phyloP scores from a whole-genome alignment of 2,797 vertebrate genomes.

The Borostomias antarcticus region DNA sequence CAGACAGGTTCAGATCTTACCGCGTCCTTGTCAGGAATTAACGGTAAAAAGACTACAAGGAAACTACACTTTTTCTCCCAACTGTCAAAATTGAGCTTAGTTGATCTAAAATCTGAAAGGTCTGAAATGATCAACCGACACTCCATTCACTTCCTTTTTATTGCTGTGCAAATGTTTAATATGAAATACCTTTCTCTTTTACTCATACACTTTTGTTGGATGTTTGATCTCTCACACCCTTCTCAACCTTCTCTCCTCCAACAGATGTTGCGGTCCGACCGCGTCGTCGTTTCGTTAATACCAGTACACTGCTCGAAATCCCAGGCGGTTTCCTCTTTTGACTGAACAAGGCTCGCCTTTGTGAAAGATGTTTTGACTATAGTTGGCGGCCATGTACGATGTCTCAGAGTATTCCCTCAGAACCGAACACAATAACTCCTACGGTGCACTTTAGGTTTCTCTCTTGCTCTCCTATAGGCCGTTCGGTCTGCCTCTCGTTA shows the following conservation, averaged over 20 bases:
- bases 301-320: background rate
- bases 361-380: conserved; percentile 2
- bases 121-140: too few relatives aligned
- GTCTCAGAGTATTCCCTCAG: background rate
- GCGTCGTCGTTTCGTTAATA: background rate
- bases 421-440: background rate
- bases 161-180: background rate
- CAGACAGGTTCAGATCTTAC: background rate
- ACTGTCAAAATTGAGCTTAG: background rate
- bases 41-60: background rate
- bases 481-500: background rate
- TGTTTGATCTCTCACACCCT: conserved; percentile 7
- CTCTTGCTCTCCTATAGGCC: background rate
- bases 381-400: background rate
- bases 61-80: background rate
- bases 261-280: conserved; percentile 4
- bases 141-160: background rate
- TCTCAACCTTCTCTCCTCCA: background rate
- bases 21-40: background rate
- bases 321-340: background rate
- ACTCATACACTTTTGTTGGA: background rate
- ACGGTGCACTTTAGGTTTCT: background rate
- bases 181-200: background rate
- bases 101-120: background rate
- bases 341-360: conserved; percentile 9